Evolutionary conservation across 2,797 vertebrate genomes (phyloP).

Genomic region (Spinus pinus): DNA sequence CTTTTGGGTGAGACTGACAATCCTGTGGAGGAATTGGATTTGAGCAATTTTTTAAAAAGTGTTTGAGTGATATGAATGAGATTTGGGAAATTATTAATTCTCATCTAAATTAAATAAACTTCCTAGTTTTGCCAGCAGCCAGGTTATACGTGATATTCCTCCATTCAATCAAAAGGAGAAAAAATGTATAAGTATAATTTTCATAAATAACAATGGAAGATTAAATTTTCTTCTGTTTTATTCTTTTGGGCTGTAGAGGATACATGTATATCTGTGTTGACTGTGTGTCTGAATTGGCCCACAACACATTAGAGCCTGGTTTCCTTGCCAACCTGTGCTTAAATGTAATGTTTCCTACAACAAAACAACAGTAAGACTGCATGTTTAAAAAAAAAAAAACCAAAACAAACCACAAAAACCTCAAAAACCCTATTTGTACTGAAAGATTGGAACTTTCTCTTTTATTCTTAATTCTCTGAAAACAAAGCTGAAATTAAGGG

Average conservation of each 20-base stretch:
- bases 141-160: not conserved
- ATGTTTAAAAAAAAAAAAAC: not conserved
- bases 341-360: conserved; percentile 25
- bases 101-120: not conserved
- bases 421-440: not conserved
- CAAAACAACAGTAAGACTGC: not conserved
- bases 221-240: not conserved
- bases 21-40: not conserved
- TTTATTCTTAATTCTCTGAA: not conserved
- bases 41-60: not conserved
- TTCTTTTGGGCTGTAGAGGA: not conserved
- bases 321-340: conserved; percentile 51
- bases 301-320: not conserved
- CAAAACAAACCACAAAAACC: not conserved
- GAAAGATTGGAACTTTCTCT: not conserved
- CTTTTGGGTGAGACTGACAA: not conserved
- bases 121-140: not conserved
- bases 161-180: not conserved
- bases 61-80: not conserved
- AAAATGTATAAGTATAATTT: not conserved
- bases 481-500: not conserved
- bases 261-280: not conserved
- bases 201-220: not conserved
- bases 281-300: not conserved
- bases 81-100: not conserved